These are phyloP conservation scores for Potorous gilbertii DNA, from an alignment of 2,797 vertebrate species.

Conservation along the genomic window DNA sequence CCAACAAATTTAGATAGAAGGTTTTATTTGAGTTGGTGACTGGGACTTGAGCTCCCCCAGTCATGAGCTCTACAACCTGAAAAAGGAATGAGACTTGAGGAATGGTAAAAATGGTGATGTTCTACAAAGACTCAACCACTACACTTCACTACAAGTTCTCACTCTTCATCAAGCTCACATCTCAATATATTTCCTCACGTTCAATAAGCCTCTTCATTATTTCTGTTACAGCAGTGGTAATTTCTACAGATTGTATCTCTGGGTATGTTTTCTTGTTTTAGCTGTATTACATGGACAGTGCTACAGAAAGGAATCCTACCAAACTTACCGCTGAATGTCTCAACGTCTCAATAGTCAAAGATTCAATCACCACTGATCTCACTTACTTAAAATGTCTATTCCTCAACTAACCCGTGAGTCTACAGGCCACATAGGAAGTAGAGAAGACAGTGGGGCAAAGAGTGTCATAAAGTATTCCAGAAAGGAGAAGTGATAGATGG, in stretches of 20 bases:
- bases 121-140: not conserved
- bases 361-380: conserved; percentile 28
- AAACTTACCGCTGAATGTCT: conserved; percentile 4
- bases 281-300: not conserved
- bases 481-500: not conserved
- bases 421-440: not conserved
- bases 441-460: not conserved
- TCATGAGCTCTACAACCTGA: conserved; percentile 95
- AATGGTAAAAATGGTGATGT: not conserved
- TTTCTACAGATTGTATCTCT: not conserved
- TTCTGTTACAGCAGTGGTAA: not conserved
- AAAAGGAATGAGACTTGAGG: conserved; percentile 64
- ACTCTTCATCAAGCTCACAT: not conserved
- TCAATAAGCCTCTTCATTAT: not conserved
- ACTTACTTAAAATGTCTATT: not conserved
- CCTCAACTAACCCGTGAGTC: not conserved
- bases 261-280: not conserved
- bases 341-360: conserved; percentile 28
- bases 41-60: conserved; percentile 93
- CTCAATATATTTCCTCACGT: conserved; percentile 1
- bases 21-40: conserved; percentile 99
- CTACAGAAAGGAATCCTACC: not conserved
- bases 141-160: not conserved
- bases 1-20: conserved; percentile 96
- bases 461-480: not conserved